Evolutionary conservation across 2,113 vertebrate genomes (phyloP).

Genomic region (Myotis lucifugus): DNA sequence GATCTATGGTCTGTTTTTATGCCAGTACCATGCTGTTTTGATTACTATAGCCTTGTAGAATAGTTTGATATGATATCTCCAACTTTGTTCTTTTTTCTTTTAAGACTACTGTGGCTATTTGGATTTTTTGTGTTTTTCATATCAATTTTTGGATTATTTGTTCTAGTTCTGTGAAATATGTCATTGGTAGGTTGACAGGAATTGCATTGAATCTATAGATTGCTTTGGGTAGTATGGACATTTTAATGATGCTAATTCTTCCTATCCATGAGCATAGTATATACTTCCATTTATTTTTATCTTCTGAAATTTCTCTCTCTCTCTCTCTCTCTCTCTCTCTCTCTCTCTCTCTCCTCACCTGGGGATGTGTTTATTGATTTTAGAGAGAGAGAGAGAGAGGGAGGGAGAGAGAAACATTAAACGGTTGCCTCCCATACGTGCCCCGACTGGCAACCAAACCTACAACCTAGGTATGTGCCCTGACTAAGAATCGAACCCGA

Average conservation of each 20-base stretch:
- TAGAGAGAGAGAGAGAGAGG: too few relatives aligned
- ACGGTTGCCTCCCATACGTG: too few relatives aligned
- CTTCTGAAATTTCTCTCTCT: neutral
- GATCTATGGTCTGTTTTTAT: neutral
- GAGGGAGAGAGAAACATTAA: too few relatives aligned
- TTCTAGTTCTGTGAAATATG: neutral
- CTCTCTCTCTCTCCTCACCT: too few relatives aligned
- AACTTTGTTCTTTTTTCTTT: neutral
- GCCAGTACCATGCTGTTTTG: neutral
- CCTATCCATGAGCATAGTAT: neutral
- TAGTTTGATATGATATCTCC: neutral
- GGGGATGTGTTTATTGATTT: too few relatives aligned
- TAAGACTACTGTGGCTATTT: neutral
- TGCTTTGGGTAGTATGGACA: neutral
- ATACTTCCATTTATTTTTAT: neutral
- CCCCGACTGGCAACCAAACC: too few relatives aligned
- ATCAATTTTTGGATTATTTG: neutral
- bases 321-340: neutral
- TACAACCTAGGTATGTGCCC: too few relatives aligned
- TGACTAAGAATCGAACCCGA: too few relatives aligned
- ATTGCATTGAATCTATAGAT: neutral
- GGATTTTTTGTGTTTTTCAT: neutral
- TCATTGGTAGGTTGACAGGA: neutral
- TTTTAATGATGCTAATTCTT: neutral
- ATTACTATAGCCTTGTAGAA: neutral